phyloP scores from a whole-genome alignment of 2,797 vertebrate genomes.

The Mustela erminea region DNA sequence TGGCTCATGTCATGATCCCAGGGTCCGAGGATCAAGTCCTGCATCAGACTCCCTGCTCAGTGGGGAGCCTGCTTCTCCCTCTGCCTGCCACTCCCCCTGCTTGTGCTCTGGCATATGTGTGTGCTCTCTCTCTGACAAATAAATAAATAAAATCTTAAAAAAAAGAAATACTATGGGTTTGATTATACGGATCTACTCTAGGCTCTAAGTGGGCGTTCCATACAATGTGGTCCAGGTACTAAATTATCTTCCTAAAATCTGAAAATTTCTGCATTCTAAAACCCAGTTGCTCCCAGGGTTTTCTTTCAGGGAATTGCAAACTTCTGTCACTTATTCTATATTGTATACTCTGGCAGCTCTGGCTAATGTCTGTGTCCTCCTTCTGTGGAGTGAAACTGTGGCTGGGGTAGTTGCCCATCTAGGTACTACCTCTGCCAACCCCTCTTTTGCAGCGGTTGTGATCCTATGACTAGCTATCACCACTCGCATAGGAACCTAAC shows the following conservation, averaged over 20 bases:
- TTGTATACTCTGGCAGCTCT: not conserved
- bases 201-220: rapidly evolving
- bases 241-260: not conserved
- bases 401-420: not conserved
- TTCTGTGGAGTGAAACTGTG: not conserved
- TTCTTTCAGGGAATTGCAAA: not conserved
- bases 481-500: not conserved
- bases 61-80: too few relatives aligned
- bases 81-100: too few relatives aligned
- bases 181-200: not conserved
- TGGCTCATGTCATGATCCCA: too few relatives aligned
- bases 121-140: too few relatives aligned
- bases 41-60: too few relatives aligned
- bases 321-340: not conserved
- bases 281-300: not conserved
- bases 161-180: not conserved
- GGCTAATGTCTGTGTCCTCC: not conserved
- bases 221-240: too few relatives aligned
- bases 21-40: too few relatives aligned
- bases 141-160: too few relatives aligned
- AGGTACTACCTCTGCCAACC: not conserved
- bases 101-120: too few relatives aligned
- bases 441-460: not conserved
- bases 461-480: not conserved
- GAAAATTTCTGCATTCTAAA: not conserved